Percentiles rank a stretch among this genome's conserved stretches.
phyloP scores from a whole-genome alignment of 1,140 invertebrate genomes.

The Carcinoscorpius rotundicauda region DNA sequence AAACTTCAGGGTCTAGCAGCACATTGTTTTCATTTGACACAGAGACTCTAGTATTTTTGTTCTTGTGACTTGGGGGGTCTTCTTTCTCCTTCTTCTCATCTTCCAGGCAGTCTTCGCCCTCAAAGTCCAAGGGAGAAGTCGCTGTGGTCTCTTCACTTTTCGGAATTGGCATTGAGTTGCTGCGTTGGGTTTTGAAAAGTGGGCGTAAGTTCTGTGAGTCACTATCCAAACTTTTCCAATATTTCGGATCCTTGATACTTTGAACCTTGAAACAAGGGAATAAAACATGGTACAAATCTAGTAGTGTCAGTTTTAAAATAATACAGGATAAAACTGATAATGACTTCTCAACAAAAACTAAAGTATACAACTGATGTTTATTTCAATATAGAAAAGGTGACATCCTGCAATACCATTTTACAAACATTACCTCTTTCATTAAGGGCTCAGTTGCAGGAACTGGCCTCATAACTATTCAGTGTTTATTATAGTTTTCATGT shows the following conservation, averaged over 20 bases:
- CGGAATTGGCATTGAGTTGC: constrained; percentile 76
- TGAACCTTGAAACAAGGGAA: too few relatives aligned
- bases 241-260: constrained; percentile 29
- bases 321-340: too few relatives aligned
- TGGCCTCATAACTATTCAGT: too few relatives aligned
- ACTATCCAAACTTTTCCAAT: constrained; percentile 49
- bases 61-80: constrained; percentile 31
- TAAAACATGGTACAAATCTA: too few relatives aligned
- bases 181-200: constrained; percentile 79
- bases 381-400: too few relatives aligned
- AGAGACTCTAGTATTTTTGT: constrained; percentile 62
- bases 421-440: too few relatives aligned
- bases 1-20: constrained; percentile 80
- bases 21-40: constrained; percentile 92
- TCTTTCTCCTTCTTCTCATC: not conserved
- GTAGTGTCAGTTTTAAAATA: too few relatives aligned
- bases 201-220: constrained; percentile 44
- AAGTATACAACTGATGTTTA: too few relatives aligned
- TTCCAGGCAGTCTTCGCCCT: constrained; percentile 5
- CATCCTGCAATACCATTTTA: too few relatives aligned
- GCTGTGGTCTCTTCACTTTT: constrained; percentile 41
- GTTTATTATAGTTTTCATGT: too few relatives aligned
- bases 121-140: constrained; percentile 11
- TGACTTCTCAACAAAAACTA: too few relatives aligned
- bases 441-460: too few relatives aligned